These are phyloP conservation scores for Drosophila tristis DNA, from an alignment of 1,140 invertebrate species.

Conservation along the genomic window DNA sequence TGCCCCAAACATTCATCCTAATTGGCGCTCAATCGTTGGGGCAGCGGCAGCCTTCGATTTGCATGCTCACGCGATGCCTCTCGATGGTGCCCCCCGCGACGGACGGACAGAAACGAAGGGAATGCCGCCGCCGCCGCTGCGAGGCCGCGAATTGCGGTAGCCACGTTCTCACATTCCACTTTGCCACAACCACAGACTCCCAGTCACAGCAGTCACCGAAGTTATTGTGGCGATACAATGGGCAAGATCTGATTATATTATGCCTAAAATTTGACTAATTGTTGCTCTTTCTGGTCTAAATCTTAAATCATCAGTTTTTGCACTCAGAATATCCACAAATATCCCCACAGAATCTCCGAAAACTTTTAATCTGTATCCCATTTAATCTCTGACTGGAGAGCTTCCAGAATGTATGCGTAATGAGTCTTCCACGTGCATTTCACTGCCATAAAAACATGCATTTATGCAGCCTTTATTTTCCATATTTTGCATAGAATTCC, in stretches of 20 bases:
- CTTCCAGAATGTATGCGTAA: no score
- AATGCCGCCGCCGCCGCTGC: background rate
- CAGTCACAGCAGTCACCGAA: background rate
- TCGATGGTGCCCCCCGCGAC: background rate
- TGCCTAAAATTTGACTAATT: no score
- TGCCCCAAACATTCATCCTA: constrained; percentile 80
- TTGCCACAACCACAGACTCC: background rate
- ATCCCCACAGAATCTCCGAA: no score
- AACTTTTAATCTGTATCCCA: constrained; percentile 11
- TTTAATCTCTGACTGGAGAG: background rate
- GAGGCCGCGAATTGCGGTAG: constrained; percentile 31
- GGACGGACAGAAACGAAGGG: background rate
- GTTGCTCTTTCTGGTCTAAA: no score
- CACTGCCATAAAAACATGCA: no score
- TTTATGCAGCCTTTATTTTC: no score
- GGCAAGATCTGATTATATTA: background rate
- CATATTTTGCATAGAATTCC: no score
- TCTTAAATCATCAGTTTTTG: no score
- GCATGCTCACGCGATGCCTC: constrained; percentile 76
- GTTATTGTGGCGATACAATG: constrained; percentile 19
- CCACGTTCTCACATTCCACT: constrained; percentile 52
- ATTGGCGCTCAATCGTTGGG: constrained; percentile 75
- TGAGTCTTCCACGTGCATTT: no score
- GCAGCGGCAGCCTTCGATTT: constrained; percentile 65
- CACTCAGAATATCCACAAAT: no score